phyloP scores from a whole-genome alignment of 2,888 invertebrate genomes.

The Zaprionus bogoriensis region DNA sequence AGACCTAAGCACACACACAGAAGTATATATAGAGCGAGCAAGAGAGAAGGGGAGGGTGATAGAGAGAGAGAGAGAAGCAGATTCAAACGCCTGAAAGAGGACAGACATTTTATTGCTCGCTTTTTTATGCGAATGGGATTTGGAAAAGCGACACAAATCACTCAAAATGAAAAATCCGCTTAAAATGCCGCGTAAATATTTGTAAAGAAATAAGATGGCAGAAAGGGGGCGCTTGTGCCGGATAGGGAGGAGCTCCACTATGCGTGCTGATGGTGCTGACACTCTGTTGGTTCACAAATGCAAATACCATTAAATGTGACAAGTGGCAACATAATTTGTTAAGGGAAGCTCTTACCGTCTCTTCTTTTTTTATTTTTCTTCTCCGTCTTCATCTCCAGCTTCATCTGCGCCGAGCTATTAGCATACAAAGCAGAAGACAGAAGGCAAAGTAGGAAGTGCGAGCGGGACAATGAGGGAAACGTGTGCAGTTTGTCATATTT shows the following conservation, averaged over 20 bases:
- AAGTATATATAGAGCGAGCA: background rate
- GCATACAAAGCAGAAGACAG: slow-evolving; percentile 70
- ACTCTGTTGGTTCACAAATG: slow-evolving; percentile 74
- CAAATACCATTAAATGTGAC: slow-evolving; percentile 80
- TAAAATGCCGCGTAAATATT: slow-evolving; percentile 77
- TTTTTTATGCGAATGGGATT: slow-evolving; percentile 59
- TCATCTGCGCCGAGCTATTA: slow-evolving; percentile 58
- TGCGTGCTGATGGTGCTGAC: slow-evolving; percentile 68
- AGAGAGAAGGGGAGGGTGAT: background rate
- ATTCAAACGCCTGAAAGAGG: slow-evolving; percentile 19
- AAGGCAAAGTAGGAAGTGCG: background rate
- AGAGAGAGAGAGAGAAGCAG: background rate
- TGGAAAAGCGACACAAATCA: slow-evolving; percentile 71
- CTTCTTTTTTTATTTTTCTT: slow-evolving; percentile 13
- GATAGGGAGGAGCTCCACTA: slow-evolving; percentile 25
- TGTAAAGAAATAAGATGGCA: slow-evolving; percentile 64
- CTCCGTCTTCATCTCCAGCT: slow-evolving; percentile 6
- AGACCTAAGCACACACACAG: slow-evolving; percentile 25
- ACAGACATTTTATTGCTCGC: slow-evolving; percentile 46
- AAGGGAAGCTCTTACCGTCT: slow-evolving; percentile 43
- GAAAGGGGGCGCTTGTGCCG: slow-evolving; percentile 3
- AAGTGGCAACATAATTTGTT: slow-evolving; percentile 80
- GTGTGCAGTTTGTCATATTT: slow-evolving; percentile 76
- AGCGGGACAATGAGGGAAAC: slow-evolving; percentile 47
- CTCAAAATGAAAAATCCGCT: slow-evolving; percentile 77